Base-by-base conservation (phyloP, 2,797 vertebrate genomes). In the Gymnoscopelus microlampas region DNA sequence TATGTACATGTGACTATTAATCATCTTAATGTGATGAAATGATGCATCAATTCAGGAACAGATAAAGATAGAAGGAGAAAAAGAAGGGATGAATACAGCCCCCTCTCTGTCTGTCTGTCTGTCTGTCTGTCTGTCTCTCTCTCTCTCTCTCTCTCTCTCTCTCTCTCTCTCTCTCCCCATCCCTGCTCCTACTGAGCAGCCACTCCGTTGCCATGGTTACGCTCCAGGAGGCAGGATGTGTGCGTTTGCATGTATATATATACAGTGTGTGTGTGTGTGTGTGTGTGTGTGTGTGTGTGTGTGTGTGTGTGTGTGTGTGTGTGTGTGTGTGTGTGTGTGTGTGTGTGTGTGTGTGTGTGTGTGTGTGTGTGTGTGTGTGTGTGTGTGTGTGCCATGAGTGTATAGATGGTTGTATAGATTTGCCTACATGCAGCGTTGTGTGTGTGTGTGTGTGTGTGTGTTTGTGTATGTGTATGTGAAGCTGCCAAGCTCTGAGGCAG, bases 121-220 rank as follows among this genome's bases (percentile, higher is more conserved):
- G 11, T 59, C n/a, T 57, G 13, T 54, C n/a, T 57, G 13, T 53
- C 29, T 65, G 47, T 39, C 26, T 23, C 5, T 11, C 50, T 49
- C 58, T 4, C 11, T 44, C 13, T 49, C 48, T 10, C 19, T 12
- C 50, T 39, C 5, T 19, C 10, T 13, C 23, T 53, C 4, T 15
- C 2, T 8, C 15, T 60, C 13, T 3, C 23, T 12, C 48, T 39
- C 35, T 49, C 59, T 39, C 62, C 13, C 73, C 69, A 78, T 85
- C 86, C 73, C 77, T 70, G 60, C 79, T 79, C 80, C 70, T 85
- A 76, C 76, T 79, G 87, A 73, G 84, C 83, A 85, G 85, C 71
- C 66, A 11, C 83, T 76, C 60, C 60, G 89, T 93, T 90, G 79
- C 91, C 85, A 92, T 92, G 90, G 91, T 88, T 88, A 90, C 90